phyloP scores from a whole-genome alignment of 2,888 invertebrate species.

The Matsumyia berberina region DNA sequence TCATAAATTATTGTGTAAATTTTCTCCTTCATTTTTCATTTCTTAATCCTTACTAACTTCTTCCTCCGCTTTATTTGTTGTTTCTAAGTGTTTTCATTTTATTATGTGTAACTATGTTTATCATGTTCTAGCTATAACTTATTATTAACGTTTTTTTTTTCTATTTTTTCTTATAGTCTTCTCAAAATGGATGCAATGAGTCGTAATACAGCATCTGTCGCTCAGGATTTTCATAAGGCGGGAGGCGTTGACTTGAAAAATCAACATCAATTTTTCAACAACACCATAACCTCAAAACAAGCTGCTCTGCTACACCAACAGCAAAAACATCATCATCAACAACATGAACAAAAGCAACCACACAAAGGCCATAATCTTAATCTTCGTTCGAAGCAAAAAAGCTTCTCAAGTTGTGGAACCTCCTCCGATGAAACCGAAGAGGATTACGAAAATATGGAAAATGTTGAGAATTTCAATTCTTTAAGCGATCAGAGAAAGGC shows the following conservation, averaged over 20 bases:
- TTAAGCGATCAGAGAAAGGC: slow-evolving; percentile 81
- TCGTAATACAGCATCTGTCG: slow-evolving; percentile 85
- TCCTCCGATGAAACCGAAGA: slow-evolving; percentile 63
- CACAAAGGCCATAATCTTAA: slow-evolving; percentile 56
- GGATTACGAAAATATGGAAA: slow-evolving; percentile 67
- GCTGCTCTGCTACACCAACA: slow-evolving; percentile 70
- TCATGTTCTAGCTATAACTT: background rate
- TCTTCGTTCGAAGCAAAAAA: slow-evolving; percentile 59
- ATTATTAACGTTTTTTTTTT: slow-evolving; percentile 13
- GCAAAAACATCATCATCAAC: slow-evolving; percentile 66
- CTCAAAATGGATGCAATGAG: slow-evolving; percentile 85
- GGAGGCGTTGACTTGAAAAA: slow-evolving; percentile 85
- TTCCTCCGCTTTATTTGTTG: slow-evolving; percentile 54
- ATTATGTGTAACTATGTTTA: slow-evolving; percentile 11
- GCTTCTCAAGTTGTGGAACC: slow-evolving; percentile 51
- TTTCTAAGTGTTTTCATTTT: slow-evolving; percentile 9
- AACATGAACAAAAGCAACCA: slow-evolving; percentile 59
- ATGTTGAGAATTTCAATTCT: slow-evolving; percentile 65
- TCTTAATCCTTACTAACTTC: slow-evolving; percentile 28
- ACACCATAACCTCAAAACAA: slow-evolving; percentile 76
- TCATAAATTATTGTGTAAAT: slow-evolving; percentile 5
- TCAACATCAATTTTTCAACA: slow-evolving; percentile 77
- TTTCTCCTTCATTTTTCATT: background rate
- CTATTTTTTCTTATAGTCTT: slow-evolving; percentile 80
- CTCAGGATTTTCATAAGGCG: slow-evolving; percentile 88